A percentile compares a stretch with the other conserved stretches of the same genome.
Evolutionary conservation across 35 echinoderm and acorn worm species (phyloP).

Genomic region (Amphiura filiformis): DNA sequence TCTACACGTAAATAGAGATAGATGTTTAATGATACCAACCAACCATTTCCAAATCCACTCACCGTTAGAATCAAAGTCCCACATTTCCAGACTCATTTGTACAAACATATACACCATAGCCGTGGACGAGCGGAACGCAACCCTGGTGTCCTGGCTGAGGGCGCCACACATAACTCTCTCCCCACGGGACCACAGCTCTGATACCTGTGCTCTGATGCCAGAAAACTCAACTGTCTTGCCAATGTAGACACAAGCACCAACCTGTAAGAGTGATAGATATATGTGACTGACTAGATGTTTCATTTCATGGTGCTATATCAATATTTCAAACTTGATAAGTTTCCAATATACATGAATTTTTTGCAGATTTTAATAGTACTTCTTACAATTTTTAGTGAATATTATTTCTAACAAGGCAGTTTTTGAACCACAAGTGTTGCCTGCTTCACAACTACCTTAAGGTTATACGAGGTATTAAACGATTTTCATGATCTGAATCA

Average conservation of each 20-base stretch:
- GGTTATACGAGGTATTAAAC: too few species aligned
- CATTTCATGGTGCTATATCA: not conserved
- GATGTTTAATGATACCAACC: too few species aligned
- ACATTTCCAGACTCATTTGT: conserved; percentile 98
- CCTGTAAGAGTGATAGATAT: too few species aligned
- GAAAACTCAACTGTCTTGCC: conserved; percentile 66
- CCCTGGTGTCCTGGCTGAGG: conserved; percentile 61
- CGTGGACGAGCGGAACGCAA: conserved; percentile 80
- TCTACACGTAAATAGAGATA: too few species aligned
- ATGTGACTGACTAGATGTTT: not conserved
- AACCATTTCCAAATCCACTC: conserved; percentile 23
- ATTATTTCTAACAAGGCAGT: too few species aligned
- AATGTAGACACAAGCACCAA: conserved; percentile 64
- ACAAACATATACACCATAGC: conserved; percentile 87
- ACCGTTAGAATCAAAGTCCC: conserved; percentile 96
- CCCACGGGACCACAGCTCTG: conserved; percentile 64
- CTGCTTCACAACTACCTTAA: too few species aligned
- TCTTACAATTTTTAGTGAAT: too few species aligned
- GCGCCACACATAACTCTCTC: conserved; percentile 74
- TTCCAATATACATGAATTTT: not conserved
- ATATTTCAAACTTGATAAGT: too few species aligned
- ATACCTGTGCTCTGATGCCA: conserved; percentile 82
- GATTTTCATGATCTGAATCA: too few species aligned
- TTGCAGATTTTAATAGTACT: too few species aligned
- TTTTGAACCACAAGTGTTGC: too few species aligned